Conservation (phyloP, 2,888 invertebrate genomes). For the Pseudococcus longispinus region DNA sequence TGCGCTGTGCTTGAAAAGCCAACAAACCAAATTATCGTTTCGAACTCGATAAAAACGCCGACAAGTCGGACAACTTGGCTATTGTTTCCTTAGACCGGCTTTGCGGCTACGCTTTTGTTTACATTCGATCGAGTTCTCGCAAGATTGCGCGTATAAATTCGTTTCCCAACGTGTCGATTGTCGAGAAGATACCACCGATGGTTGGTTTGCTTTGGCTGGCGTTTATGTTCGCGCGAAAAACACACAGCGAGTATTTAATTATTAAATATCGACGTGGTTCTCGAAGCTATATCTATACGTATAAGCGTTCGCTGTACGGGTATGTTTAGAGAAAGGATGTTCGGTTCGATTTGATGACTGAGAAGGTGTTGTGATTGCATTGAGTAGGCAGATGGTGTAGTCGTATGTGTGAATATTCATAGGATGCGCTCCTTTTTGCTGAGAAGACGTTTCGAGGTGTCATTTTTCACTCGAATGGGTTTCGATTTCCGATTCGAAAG, state of each 20-base stretch:
- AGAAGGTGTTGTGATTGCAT: background rate
- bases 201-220: too few relatives aligned
- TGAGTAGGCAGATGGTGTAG: background rate
- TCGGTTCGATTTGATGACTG: background rate
- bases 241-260: background rate
- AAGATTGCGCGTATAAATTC: conserved; percentile 13
- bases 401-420: background rate
- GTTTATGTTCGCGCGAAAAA: background rate
- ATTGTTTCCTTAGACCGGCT: background rate
- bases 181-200: background rate
- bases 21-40: conserved; percentile 31
- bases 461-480: background rate
- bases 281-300: too few relatives aligned
- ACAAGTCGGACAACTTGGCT: conserved; percentile 12
- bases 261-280: background rate
- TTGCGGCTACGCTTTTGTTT: background rate
- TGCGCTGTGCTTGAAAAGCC: background rate
- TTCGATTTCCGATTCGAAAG: background rate
- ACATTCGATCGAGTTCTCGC: background rate
- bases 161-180: background rate
- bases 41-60: conserved; percentile 23
- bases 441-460: background rate
- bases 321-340: background rate
- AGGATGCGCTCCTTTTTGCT: background rate
- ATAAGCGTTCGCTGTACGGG: too few relatives aligned